Percentiles rank a stretch among this genome's conserved stretches.
These are phyloP conservation scores for Drosophila tanythrix DNA, from an alignment of 2,888 invertebrate genomes.

Conservation along the genomic window DNA sequence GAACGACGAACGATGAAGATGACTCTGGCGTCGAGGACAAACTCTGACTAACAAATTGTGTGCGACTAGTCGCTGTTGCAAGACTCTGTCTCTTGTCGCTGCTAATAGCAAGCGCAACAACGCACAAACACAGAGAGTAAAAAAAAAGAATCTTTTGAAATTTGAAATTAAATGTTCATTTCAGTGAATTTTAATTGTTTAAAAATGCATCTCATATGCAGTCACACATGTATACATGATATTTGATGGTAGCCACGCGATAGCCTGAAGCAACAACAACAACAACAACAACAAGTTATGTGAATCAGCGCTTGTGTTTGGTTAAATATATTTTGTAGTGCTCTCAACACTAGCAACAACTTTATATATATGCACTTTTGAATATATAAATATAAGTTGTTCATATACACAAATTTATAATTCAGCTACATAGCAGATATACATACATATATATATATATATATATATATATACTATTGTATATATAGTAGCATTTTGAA, in stretches of 20 bases:
- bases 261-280: constrained; percentile 36
- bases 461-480: constrained; percentile 14
- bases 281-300: constrained; percentile 25
- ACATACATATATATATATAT: constrained; percentile 17
- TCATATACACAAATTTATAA: constrained; percentile 15
- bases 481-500: constrained; percentile 32
- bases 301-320: constrained; percentile 38
- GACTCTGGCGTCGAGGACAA: constrained; percentile 60
- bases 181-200: constrained; percentile 64
- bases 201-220: constrained; percentile 56
- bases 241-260: constrained; percentile 49
- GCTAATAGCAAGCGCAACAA: constrained; percentile 58
- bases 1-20: constrained; percentile 38
- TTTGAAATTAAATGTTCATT: constrained; percentile 54
- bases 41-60: constrained; percentile 68
- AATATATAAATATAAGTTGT: constrained; percentile 6
- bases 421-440: constrained; percentile 14
- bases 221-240: constrained; percentile 61
- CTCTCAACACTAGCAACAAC: constrained; percentile 46
- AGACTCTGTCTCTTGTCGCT: constrained; percentile 43
- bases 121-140: constrained; percentile 33
- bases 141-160: constrained; percentile 8
- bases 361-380: neutral
- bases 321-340: constrained; percentile 16
- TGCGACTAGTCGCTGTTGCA: constrained; percentile 56